Conservation (phyloP, 2,888 invertebrate genomes). For the Eudasyphora cyanicolor region DNA sequence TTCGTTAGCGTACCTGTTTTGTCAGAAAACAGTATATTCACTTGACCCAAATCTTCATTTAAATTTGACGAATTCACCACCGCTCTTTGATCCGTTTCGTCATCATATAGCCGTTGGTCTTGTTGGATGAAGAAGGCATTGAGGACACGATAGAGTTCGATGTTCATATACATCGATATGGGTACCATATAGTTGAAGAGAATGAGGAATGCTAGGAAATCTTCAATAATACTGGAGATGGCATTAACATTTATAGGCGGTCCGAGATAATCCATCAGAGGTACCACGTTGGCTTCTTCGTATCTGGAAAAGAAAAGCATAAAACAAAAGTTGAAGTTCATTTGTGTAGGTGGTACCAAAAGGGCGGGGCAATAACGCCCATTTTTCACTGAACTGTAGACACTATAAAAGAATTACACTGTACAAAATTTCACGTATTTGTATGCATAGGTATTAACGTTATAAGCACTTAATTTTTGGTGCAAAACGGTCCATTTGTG, state of each 20-base stretch:
- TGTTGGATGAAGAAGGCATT: constrained; percentile 88
- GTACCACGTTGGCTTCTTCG: constrained; percentile 73
- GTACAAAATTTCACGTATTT: too few relatives aligned
- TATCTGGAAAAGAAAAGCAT: constrained; percentile 67
- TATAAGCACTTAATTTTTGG: too few relatives aligned
- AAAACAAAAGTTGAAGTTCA: too few relatives aligned
- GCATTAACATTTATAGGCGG: constrained; percentile 70
- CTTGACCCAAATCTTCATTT: constrained; percentile 92
- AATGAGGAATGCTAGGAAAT: constrained; percentile 86
- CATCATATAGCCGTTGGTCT: constrained; percentile 86
- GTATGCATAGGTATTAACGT: too few relatives aligned
- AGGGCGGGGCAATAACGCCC: too few relatives aligned
- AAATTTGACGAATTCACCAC: constrained; percentile 91
- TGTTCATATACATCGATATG: constrained; percentile 92
- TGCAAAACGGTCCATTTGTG: too few relatives aligned
- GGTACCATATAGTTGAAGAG: constrained; percentile 92
- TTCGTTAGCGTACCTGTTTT: constrained; percentile 93
- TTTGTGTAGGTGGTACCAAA: too few relatives aligned
- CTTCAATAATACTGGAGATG: constrained; percentile 80
- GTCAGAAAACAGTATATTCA: constrained; percentile 90
- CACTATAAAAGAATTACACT: too few relatives aligned
- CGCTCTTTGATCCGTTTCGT: constrained; percentile 84
- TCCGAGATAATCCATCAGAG: constrained; percentile 79
- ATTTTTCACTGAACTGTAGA: too few relatives aligned
- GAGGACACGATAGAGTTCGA: constrained; percentile 86